phyloP scores from a whole-genome alignment of 2,888 invertebrate species.

The Archaeoteleia sp. region DNA sequence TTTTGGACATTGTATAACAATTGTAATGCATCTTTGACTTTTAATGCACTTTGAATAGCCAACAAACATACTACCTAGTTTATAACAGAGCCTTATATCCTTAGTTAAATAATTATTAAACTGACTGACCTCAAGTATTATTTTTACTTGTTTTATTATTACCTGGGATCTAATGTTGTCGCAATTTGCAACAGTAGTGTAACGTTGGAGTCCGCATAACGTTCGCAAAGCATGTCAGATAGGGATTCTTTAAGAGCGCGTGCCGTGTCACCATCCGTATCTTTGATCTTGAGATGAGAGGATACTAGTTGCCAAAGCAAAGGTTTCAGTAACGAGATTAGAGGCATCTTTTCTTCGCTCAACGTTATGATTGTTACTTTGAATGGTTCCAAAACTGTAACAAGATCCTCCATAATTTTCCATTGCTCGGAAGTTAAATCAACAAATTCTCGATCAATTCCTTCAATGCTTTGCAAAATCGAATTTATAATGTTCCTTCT shows the following conservation, averaged over 20 bases:
- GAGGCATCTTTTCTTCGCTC: slow-evolving; percentile 75
- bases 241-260: slow-evolving; percentile 72
- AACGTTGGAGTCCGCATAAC: slow-evolving; percentile 72
- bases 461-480: slow-evolving; percentile 65
- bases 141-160: not conserved
- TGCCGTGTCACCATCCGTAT: slow-evolving; percentile 70
- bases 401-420: slow-evolving; percentile 74
- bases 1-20: too few relatives aligned
- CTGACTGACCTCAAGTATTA: not conserved
- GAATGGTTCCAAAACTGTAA: slow-evolving; percentile 75
- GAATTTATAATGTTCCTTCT: slow-evolving; percentile 68
- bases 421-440: slow-evolving; percentile 72
- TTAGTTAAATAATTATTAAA: slow-evolving; percentile 5
- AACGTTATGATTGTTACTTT: slow-evolving; percentile 76
- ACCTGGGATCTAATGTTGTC: slow-evolving; percentile 75
- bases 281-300: slow-evolving; percentile 74
- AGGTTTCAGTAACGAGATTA: slow-evolving; percentile 76
- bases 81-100: too few relatives aligned
- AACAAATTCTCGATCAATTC: slow-evolving; percentile 67
- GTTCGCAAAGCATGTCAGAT: slow-evolving; percentile 70
- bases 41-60: too few relatives aligned
- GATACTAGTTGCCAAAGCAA: slow-evolving; percentile 76
- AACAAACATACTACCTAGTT: too few relatives aligned
- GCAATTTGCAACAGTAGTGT: slow-evolving; percentile 74
- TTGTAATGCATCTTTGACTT: too few relatives aligned